Conservation (phyloP, 92 coral and sea anemone species). For the Zoanthus sansibaricus region DNA sequence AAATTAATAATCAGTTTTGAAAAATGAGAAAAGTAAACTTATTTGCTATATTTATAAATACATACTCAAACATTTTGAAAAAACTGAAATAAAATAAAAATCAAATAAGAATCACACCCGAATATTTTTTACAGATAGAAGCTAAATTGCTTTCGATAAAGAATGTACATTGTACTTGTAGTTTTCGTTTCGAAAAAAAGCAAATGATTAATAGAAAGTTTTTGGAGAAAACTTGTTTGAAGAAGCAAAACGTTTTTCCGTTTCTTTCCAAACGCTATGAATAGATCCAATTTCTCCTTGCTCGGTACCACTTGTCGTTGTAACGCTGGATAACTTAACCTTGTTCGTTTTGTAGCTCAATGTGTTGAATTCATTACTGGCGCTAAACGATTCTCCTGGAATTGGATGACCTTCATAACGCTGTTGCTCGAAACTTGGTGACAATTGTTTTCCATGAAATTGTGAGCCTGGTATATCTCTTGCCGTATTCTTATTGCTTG, state of each 20-base stretch:
- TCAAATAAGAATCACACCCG: no score
- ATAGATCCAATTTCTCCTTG: not conserved
- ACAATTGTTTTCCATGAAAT: not conserved
- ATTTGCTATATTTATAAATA: no score
- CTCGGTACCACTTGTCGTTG: not conserved
- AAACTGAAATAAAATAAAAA: no score
- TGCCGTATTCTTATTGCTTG: not conserved
- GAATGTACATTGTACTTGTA: not conserved
- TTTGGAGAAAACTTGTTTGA: not conserved
- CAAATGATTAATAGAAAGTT: not conserved
- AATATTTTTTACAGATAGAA: not conserved
- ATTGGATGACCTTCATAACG: not conserved
- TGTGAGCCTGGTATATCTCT: not conserved
- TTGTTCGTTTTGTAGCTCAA: not conserved
- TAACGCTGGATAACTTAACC: not conserved
- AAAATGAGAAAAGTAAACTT: no score
- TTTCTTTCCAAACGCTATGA: conserved; percentile 16
- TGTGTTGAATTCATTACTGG: not conserved
- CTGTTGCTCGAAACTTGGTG: not conserved
- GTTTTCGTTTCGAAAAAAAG: not conserved
- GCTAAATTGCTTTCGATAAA: not conserved
- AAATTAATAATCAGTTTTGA: no score
- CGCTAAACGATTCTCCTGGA: not conserved
- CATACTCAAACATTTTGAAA: no score
- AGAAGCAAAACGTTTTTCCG: not conserved